Evolutionary conservation across 2,113 vertebrate species (phyloP), one percentile per base, ranked within the genome.

Genomic region (Notothenia coriiceps): DNA sequence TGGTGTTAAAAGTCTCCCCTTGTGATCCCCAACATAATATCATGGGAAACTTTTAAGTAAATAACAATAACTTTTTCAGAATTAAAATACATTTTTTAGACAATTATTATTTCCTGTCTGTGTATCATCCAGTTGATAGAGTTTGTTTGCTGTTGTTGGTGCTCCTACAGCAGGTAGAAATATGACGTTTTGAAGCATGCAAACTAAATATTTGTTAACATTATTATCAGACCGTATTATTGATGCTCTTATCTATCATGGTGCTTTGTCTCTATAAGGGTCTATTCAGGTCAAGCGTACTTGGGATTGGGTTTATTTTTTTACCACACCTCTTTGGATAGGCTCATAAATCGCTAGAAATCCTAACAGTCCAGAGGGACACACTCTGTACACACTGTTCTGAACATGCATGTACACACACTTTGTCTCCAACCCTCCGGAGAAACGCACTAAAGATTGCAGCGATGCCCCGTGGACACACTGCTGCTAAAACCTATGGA

Each of bases 401-500:
- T 2, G 2, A 46, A 84, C 71, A 76, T 71, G 47, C 52, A 73
- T 78, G 64, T 62, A 82, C 77, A 77, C 83, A 79, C 78, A 82
- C 77, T 79, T 66, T 65, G 57, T 73, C 46, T 85, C 20, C 52
- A 56, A 61, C 1, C 51, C 88, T 57, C 72, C 69, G 14, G 84
- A 83, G 86, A 74, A 85, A 83, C 71, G 69, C 76, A 35, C 72
- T 22, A 49, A 77, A 47, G 40, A 64, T 51, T n/a, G 57, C 35
- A 67, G 50, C 6, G 33, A 57, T 61, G 57, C 85, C 70, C 74
- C 12, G 51, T 4, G 77, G 81, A 75, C 61, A 11, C 33, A 5
- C 74, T 69, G 70, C 70, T 76, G 84, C 82, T 92, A 90, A 85
- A 88, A 89, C 62, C 50, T 51, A 80, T 65, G 55, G 79, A 80